phyloP scores from a whole-genome alignment of 2,888 invertebrate genomes.

The Lepidochrysops patricia region DNA sequence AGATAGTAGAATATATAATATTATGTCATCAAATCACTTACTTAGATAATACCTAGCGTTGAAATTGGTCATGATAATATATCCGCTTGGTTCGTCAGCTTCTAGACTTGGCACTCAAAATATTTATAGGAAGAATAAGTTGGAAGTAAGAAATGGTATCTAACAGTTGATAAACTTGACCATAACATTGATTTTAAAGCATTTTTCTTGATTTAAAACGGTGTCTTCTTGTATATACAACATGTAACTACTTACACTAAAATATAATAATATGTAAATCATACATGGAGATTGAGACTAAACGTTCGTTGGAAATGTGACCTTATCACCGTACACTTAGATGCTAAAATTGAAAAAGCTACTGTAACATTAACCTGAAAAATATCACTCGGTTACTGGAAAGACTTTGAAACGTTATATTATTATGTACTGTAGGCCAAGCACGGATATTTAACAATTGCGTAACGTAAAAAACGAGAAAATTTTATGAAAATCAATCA shows the following conservation, averaged over 20 bases:
- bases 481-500: too few species aligned
- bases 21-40: too few species aligned
- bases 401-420: slow-evolving; percentile 36
- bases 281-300: slow-evolving; percentile 25
- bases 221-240: slow-evolving; percentile 28
- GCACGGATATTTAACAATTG: too few species aligned
- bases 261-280: slow-evolving; percentile 27
- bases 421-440: too few species aligned
- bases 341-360: slow-evolving; percentile 46
- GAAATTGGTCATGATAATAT: too few species aligned
- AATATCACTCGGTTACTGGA: slow-evolving; percentile 63
- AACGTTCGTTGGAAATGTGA: slow-evolving; percentile 58
- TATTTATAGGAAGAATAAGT: background rate
- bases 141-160: background rate
- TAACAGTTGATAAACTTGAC: too few species aligned
- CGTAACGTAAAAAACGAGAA: too few species aligned
- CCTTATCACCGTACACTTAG: slow-evolving; percentile 42
- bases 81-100: too few species aligned
- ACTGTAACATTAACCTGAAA: slow-evolving; percentile 40
- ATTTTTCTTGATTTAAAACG: slow-evolving; percentile 23
- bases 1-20: too few species aligned
- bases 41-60: too few species aligned
- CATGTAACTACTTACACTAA: slow-evolving; percentile 26
- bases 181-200: background rate
- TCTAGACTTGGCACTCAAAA: background rate